phyloP scores from a whole-genome alignment of 2,113 vertebrate species.

The Columba janthina region DNA sequence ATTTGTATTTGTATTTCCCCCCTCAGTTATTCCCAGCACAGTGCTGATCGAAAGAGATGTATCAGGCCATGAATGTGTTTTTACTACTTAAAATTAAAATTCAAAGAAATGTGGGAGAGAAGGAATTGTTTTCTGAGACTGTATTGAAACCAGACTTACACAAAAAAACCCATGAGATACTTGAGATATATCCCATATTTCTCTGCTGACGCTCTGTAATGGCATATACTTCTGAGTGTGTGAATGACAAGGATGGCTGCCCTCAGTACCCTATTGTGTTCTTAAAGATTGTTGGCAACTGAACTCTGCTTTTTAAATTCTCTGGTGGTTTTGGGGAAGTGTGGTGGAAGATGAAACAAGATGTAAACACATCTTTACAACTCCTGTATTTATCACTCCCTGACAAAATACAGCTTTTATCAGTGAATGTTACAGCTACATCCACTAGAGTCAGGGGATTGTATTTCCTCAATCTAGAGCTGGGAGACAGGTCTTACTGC shows the following conservation, averaged over 20 bases:
- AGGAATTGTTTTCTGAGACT: neutral
- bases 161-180: neutral
- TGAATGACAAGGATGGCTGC: neutral
- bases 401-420: neutral
- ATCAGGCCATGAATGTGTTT: neutral
- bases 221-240: neutral
- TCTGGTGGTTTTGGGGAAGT: fast-evolving
- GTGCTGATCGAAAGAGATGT: neutral
- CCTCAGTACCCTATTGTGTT: neutral
- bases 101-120: neutral
- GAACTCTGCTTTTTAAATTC: neutral
- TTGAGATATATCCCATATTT: neutral
- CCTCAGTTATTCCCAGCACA: neutral
- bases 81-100: neutral
- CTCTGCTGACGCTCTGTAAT: neutral
- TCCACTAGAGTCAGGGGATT: too few species aligned
- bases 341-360: neutral
- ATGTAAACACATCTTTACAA: neutral
- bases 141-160: neutral
- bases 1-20: fast-evolving
- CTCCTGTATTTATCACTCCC: neutral
- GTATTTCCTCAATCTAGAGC: neutral
- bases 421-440: neutral
- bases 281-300: fast-evolving
- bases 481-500: neutral